phyloP scores from a whole-genome alignment of 35 echinoderm and acorn worm species.

The Chiridota heheva region DNA sequence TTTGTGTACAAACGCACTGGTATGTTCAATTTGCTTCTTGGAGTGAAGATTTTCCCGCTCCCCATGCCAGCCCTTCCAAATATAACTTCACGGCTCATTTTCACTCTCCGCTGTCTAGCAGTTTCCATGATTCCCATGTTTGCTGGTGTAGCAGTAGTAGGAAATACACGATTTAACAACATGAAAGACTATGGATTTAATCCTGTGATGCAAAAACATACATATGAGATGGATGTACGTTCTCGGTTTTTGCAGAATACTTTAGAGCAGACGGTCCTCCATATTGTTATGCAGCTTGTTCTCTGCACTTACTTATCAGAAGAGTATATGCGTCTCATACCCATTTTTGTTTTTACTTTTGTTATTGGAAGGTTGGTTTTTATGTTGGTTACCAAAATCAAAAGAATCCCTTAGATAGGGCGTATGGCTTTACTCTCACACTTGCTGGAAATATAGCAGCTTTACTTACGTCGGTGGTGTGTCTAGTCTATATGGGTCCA shows the following conservation, averaged over 20 bases:
- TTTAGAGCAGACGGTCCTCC: constrained; percentile 38
- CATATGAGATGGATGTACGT: background rate
- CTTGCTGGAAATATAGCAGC: background rate
- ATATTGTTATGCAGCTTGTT: constrained; percentile 12
- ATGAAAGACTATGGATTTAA: constrained; percentile 13
- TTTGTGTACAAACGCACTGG: too few relatives aligned
- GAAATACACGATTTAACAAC: background rate
- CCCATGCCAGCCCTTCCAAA: too few relatives aligned
- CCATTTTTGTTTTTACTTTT: constrained; percentile 31
- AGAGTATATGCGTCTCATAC: constrained; percentile 14
- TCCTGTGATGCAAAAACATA: constrained; percentile 2
- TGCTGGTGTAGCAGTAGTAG: background rate
- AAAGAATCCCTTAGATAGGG: constrained; percentile 9
- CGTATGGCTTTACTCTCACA: constrained; percentile 16
- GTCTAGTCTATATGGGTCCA: background rate
- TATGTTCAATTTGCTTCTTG: too few relatives aligned
- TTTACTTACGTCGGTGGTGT: background rate
- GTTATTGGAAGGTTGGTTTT: constrained; percentile 19
- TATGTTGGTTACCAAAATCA: constrained; percentile 20
- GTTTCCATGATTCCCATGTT: background rate
- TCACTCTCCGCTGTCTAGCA: background rate
- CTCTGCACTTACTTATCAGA: background rate
- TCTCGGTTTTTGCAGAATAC: constrained; percentile 33
- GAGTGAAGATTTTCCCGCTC: too few relatives aligned
- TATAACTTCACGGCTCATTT: background rate